Evolutionary conservation across 1,140 invertebrate species (phyloP).

Genomic region (Ostrea edulis): DNA sequence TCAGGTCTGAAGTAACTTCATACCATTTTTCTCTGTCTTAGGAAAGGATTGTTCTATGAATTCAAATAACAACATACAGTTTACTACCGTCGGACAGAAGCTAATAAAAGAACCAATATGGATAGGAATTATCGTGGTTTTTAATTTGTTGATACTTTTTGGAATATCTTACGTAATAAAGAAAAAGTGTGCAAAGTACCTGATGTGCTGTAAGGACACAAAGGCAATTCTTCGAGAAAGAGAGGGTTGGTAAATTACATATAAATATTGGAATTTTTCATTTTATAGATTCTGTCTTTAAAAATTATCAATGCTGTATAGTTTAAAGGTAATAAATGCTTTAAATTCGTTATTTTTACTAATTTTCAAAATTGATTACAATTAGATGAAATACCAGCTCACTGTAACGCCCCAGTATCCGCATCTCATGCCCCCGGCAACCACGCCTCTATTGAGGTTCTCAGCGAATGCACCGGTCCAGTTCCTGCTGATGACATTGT

Average conservation of each 20-base stretch:
- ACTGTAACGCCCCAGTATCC: slow-evolving; percentile 26
- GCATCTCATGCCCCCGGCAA: not conserved
- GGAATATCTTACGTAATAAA: slow-evolving; percentile 63
- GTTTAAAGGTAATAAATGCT: too few species aligned
- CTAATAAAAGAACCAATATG: slow-evolving; percentile 72
- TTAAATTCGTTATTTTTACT: too few species aligned
- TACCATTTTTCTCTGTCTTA: not conserved
- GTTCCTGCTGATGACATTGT: not conserved
- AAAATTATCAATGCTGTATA: too few species aligned
- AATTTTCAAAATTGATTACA: too few species aligned
- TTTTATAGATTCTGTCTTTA: too few species aligned
- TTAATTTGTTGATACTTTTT: slow-evolving; percentile 65
- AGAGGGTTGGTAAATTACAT: slow-evolving; percentile 46
- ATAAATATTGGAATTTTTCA: not conserved
- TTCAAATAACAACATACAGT: not conserved
- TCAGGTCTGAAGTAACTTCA: not conserved
- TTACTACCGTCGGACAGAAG: slow-evolving; percentile 58
- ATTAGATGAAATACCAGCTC: slow-evolving; percentile 35
- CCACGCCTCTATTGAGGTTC: not conserved
- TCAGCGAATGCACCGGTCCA: not conserved
- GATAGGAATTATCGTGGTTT: slow-evolving; percentile 72
- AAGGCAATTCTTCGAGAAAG: slow-evolving; percentile 37
- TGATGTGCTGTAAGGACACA: slow-evolving; percentile 62
- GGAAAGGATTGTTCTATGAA: slow-evolving; percentile 40
- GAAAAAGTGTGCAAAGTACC: slow-evolving; percentile 63